Conservation (phyloP, 2,888 invertebrate genomes). For the Gerris lacustris region DNA sequence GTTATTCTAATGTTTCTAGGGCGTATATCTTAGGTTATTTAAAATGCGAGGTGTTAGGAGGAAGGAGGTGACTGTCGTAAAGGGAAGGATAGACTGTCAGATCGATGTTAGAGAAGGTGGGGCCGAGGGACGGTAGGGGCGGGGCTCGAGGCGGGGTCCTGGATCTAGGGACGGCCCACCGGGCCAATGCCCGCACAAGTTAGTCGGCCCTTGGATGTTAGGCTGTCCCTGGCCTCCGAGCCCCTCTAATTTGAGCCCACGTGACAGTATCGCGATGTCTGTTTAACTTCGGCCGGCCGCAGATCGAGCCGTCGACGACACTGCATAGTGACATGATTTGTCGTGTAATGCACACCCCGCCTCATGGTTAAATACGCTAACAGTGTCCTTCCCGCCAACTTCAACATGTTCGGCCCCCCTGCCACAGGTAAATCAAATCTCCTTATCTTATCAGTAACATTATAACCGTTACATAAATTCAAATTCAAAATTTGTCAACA, state of each 20-base stretch:
- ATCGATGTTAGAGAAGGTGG: background rate
- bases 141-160: background rate
- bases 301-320: background rate
- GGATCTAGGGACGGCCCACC: background rate
- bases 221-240: background rate
- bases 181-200: background rate
- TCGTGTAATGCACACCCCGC: background rate
- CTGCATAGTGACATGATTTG: background rate
- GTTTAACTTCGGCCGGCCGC: background rate
- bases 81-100: background rate
- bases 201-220: background rate
- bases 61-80: background rate
- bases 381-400: conserved; percentile 2
- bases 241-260: background rate
- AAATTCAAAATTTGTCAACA: too few relatives aligned
- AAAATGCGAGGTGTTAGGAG: background rate
- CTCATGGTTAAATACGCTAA: conserved; percentile 3
- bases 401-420: conserved; percentile 2
- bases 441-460: background rate
- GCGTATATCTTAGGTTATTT: background rate
- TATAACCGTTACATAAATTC: background rate
- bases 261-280: background rate
- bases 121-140: background rate
- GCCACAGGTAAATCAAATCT: background rate
- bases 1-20: background rate